phyloP scores from a whole-genome alignment of 2,888 invertebrate species.

The Eumacrocentrus americanus region DNA sequence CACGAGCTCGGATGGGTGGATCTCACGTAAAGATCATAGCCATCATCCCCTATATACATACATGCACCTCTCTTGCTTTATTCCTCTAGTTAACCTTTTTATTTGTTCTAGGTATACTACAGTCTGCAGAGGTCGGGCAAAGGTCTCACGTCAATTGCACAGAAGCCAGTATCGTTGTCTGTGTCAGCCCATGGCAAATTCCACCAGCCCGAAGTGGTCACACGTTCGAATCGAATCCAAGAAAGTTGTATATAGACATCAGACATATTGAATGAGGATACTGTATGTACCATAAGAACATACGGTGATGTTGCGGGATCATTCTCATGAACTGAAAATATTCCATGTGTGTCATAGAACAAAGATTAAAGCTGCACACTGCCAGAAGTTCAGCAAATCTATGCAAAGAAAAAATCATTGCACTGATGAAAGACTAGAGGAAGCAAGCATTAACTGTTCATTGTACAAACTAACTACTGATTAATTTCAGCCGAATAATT shows the following conservation, averaged over 20 bases:
- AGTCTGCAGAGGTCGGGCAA: conserved; percentile 76
- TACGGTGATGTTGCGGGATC: not conserved
- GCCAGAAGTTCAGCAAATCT: too few relatives aligned
- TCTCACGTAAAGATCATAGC: not conserved
- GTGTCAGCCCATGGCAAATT: conserved; percentile 74
- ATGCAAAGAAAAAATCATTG: not conserved
- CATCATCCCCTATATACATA: not conserved
- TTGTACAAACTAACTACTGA: conserved; percentile 39
- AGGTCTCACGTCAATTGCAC: conserved; percentile 68
- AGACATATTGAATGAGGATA: too few relatives aligned
- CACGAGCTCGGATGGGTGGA: not conserved
- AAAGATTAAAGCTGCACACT: too few relatives aligned
- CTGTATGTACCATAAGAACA: not conserved
- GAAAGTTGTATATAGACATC: conserved; percentile 90
- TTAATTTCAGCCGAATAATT: conserved; percentile 29
- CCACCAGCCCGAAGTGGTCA: conserved; percentile 83
- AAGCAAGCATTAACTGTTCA: conserved; percentile 30
- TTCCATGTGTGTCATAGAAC: too few relatives aligned
- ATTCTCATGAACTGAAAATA: too few relatives aligned
- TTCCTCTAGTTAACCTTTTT: not conserved
- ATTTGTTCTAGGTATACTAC: conserved; percentile 75
- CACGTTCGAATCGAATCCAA: conserved; percentile 86
- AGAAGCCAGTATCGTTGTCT: conserved; percentile 73
- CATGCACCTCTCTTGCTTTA: not conserved
- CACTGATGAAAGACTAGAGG: not conserved